Evolutionary conservation across 2,888 invertebrate genomes (phyloP), one percentile per base, ranked within the genome.

Genomic region (Arctia plantaginis): DNA sequence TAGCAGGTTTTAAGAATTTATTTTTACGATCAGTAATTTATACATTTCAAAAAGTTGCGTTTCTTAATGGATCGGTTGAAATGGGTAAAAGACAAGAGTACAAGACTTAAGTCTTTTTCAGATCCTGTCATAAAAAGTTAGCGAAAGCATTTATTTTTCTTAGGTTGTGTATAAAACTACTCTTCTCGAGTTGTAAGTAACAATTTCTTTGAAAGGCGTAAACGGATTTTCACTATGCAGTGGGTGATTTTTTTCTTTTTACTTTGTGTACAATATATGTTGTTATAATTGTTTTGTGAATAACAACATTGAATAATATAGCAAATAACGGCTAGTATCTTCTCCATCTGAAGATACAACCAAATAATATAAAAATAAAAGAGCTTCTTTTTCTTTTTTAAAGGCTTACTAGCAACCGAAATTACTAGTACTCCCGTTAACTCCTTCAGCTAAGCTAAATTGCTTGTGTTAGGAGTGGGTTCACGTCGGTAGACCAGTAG

Each of bases 41-140:
- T 55, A 66, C 76, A 77, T 72, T 74, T 85, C 73, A 47, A 75
- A 41, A 77, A 75, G 70, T 69, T 69, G 27, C 59, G 55, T 68
- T 67, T 74, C 82, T 72, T 71, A 70, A 73, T 79, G 44, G 73
- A 68, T 79, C 68, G 71, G 44, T 82, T 73, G 55, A 80, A 20
- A 33, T 33, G 15, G 33, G 33, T 33, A 20, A 18, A 20, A 18
- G 30, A 15, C 30, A 64, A 20, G 15, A 33, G 33, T 33, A 15
- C 30, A 64, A 20, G 15, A 33, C 64, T 33, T 20, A 20, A 33
- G 64, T 20, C 1, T 7, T 33, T 64, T 64, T 33, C 33, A 20
- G 33, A 15, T 64, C 33, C 33, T 64, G 64, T 33, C 59, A 27
- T 59, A 27, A 59, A 59, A 59, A 59, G 12, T 27, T 27, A n/a